Evolutionary conservation across 2,797 vertebrate genomes (phyloP).

Genomic region (Arremon aurantiirostris): DNA sequence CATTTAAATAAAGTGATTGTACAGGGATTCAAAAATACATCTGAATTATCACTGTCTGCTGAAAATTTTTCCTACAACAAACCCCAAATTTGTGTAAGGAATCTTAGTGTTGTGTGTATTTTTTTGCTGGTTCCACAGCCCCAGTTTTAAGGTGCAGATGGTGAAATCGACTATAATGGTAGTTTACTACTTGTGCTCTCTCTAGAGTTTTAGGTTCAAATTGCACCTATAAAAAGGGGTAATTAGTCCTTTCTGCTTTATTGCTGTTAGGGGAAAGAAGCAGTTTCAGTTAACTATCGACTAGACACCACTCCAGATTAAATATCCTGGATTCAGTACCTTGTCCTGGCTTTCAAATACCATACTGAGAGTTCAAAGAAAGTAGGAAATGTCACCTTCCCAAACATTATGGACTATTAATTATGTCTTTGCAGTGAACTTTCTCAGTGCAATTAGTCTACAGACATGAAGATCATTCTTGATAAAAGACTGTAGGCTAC

Average conservation of each 20-base stretch:
- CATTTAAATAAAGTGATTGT: not conserved
- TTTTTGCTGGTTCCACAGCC: conserved; percentile 18
- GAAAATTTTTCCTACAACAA: not conserved
- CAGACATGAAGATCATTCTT: conserved; percentile 61
- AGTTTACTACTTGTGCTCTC: conserved; percentile 52
- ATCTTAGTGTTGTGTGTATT: not conserved
- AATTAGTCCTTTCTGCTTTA: conserved; percentile 72
- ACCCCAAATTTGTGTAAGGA: not conserved
- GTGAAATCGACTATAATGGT: conserved; percentile 28
- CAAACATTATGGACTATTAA: conserved; percentile 66
- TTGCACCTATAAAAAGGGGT: conserved; percentile 69
- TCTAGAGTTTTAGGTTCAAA: conserved; percentile 69
- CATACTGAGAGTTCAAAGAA: conserved; percentile 64
- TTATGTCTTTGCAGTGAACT: conserved; percentile 60
- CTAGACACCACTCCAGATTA: conserved; percentile 57
- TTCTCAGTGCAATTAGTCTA: conserved; percentile 56
- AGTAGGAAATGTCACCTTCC: conserved; percentile 74
- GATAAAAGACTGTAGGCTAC: conserved; percentile 45
- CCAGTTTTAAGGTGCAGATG: conserved; percentile 66
- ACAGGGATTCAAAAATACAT: not conserved
- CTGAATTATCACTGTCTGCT: not conserved
- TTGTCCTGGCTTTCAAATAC: conserved; percentile 45
- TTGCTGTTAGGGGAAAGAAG: conserved; percentile 60
- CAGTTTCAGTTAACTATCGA: conserved; percentile 61
- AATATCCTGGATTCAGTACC: conserved; percentile 44